Base-by-base conservation (phyloP, 2,797 vertebrate genomes). In the Phalanger gymnotis region DNA sequence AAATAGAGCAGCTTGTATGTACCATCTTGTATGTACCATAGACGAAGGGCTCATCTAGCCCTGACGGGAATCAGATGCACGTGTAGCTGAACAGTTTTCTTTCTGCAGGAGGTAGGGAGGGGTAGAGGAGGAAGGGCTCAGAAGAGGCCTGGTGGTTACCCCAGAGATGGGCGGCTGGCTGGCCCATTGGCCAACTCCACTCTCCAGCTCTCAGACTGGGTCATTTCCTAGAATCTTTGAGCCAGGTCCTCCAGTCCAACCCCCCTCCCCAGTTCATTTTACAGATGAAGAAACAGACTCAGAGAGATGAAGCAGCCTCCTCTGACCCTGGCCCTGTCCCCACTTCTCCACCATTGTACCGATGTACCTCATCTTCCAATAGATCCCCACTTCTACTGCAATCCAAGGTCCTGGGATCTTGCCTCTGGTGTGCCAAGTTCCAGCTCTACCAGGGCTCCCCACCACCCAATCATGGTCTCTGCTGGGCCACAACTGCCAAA, bases 181-280 rank as follows among this genome's bases (percentile, higher is more conserved):
- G 53, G 5, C 5, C 31, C 51, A 40, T 30, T 30, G 90, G 52
- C 28, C 0, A 4, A 54, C 81, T 56, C 34, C 31, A 54, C 87
- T 53, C 92, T 94, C 66, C 57, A 90, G 22, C 73, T 87, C 73
- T 87, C 73, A 57, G 57, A 52, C 51, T 90, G 54, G 95, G 95
- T 94, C 73, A 27, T 57, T 57, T 51, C 89, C 93, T 90, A 54
- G 28, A 3, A 31, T 56, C 93, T 90, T 34, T 90, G 90, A 53
- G 28, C 3, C 99, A 99, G 98, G 98, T 99, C 2, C 97, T 99
- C 95, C 99, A 97, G 99, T 99, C 94, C 98, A 99, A 95, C 99
- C 99, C 95, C 99, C 99, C 34, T 99, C 31, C 73, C 40, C 73
- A 87, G 1, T 51, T 97, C 98, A 98, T 98, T 94, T 96, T 98